Conservation (phyloP, 92 coral and sea anemone species). For the Phenganax marumi region DNA sequence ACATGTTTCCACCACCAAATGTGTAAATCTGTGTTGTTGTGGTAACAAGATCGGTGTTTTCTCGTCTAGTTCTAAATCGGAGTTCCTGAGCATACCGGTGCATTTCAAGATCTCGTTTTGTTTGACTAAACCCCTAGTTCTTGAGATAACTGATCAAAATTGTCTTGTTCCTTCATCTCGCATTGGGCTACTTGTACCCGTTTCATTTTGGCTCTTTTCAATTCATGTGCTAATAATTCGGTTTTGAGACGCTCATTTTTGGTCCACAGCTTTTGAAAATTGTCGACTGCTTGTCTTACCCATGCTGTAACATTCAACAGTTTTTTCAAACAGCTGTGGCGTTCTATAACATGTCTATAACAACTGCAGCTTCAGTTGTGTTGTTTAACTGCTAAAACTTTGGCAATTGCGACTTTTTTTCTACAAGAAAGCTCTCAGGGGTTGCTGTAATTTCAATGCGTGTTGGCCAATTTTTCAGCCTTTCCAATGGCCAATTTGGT, state of each 20-base stretch:
- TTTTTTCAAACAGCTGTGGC: background rate
- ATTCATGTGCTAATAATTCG: background rate
- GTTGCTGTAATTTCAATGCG: background rate
- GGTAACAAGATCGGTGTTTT: background rate
- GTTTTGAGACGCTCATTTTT: background rate
- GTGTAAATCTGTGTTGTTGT: background rate
- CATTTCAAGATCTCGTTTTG: too few species aligned
- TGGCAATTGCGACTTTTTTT: background rate
- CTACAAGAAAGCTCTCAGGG: background rate
- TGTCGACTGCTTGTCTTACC: slow-evolving; percentile 1
- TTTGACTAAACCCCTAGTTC: too few species aligned
- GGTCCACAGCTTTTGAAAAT: background rate
- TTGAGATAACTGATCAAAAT: too few species aligned
- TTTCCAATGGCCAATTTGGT: too few species aligned
- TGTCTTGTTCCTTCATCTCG: background rate
- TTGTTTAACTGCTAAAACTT: background rate
- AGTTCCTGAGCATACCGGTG: too few species aligned
- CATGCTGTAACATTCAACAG: slow-evolving; percentile 29
- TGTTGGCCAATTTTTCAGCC: too few species aligned
- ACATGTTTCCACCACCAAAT: background rate
- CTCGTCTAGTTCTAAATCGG: background rate
- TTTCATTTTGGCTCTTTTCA: background rate
- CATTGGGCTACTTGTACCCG: background rate
- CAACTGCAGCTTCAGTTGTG: background rate
- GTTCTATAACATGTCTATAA: background rate